Percentiles rank a stretch among this genome's conserved stretches.
Conservation (phyloP, 2,113 vertebrate species). For the Caranx melampygus region DNA sequence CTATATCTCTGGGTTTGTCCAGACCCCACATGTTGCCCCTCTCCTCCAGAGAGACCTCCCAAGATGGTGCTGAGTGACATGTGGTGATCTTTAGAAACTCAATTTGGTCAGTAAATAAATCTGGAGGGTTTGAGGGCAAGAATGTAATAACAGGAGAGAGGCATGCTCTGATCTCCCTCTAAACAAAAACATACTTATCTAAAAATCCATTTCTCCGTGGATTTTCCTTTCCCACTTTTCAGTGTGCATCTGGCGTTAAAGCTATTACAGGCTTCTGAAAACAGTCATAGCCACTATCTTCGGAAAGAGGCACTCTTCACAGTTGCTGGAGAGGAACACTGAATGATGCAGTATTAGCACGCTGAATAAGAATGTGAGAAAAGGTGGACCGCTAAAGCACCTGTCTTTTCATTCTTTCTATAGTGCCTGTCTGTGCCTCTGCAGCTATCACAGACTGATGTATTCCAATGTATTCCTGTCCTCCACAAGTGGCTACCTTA, state of each 20-base stretch:
- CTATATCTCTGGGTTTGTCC: conserved; percentile 16
- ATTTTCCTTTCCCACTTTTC: conserved; percentile 13
- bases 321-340: conserved; percentile 36
- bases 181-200: conserved; percentile 52
- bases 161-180: conserved; percentile 16
- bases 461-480: conserved; percentile 34
- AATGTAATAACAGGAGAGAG: conserved; percentile 29
- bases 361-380: conserved; percentile 15
- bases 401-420: conserved; percentile 29
- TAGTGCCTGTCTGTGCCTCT: conserved; percentile 1
- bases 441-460: conserved; percentile 19
- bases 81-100: conserved; percentile 23
- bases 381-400: neutral
- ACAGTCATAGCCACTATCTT: conserved; percentile 48
- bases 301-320: conserved; percentile 1
- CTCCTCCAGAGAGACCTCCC: conserved; percentile 57
- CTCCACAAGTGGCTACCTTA: conserved; percentile 50
- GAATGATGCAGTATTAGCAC: conserved; percentile 45
- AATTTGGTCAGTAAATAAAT: conserved; percentile 62
- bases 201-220: conserved; percentile 34
- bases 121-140: neutral
- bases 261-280: conserved; percentile 35
- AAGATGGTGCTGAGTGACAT: conserved; percentile 36
- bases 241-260: conserved; percentile 32
- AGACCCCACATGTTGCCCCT: conserved; percentile 36